A percentile compares a stretch with the other conserved stretches of the same genome.
These are phyloP conservation scores for Dusona sp. DNA, from an alignment of 2,888 invertebrate genomes.

Conservation along the genomic window DNA sequence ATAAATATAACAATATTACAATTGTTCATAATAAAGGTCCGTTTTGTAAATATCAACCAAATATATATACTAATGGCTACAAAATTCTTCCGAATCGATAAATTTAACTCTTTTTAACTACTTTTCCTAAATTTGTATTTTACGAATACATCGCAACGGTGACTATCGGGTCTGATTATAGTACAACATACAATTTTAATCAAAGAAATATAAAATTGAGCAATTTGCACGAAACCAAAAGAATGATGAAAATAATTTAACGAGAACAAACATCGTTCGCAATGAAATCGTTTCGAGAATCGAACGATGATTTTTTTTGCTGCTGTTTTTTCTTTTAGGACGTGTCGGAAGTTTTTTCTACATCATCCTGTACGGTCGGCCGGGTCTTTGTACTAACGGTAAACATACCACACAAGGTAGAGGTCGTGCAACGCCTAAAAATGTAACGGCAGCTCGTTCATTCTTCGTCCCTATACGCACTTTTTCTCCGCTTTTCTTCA, in stretches of 20 bases:
- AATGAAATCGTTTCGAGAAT: not conserved
- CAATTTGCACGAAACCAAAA: not conserved
- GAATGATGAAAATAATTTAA: not conserved
- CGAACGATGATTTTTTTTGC: not conserved
- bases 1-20: too few relatives aligned
- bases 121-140: too few relatives aligned
- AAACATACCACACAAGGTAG: constrained; percentile 38
- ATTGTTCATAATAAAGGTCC: too few relatives aligned
- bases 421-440: constrained; percentile 55
- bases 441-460: constrained; percentile 54
- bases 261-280: not conserved
- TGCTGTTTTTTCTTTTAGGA: constrained; percentile 8
- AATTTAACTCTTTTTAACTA: too few relatives aligned
- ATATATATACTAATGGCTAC: too few relatives aligned
- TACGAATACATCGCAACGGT: too few relatives aligned
- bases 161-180: too few relatives aligned
- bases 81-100: too few relatives aligned
- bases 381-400: constrained; percentile 57
- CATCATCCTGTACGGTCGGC: not conserved
- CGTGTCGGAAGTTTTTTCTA: constrained; percentile 12
- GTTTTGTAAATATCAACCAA: too few relatives aligned
- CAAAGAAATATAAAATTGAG: not conserved
- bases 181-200: not conserved
- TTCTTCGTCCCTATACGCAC: constrained; percentile 24
- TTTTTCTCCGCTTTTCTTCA: constrained; percentile 14